Evolutionary conservation across 2,888 invertebrate genomes (phyloP).

Genomic region (Anthoptus insignis): DNA sequence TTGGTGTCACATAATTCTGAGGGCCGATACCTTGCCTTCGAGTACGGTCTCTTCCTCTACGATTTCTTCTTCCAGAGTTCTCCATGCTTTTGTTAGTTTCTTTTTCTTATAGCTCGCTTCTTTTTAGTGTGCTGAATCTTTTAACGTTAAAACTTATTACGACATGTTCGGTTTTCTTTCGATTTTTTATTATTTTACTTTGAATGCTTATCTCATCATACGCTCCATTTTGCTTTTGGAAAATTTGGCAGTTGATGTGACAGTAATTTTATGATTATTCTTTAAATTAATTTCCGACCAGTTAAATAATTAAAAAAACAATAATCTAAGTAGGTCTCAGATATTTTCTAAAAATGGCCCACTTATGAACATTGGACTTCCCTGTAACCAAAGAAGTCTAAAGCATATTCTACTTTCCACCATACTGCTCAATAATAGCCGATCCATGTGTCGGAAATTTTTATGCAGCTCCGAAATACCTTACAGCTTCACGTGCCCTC

Average conservation of each 20-base stretch:
- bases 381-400: no score
- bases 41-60: slow-evolving; percentile 58
- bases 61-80: slow-evolving; percentile 57
- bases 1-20: slow-evolving; percentile 11
- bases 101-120: background rate
- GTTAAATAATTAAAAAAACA: background rate
- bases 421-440: no score
- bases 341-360: no score
- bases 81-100: slow-evolving; percentile 63
- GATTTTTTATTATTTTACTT: background rate
- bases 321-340: no score
- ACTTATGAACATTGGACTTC: no score
- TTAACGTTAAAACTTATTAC: background rate
- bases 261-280: background rate
- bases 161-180: background rate
- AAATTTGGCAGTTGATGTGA: background rate
- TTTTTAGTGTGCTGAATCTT: slow-evolving; percentile 16
- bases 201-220: background rate
- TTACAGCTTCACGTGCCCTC: no score
- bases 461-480: no score
- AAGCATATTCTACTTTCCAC: no score
- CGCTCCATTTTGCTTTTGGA: slow-evolving; percentile 1
- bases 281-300: background rate
- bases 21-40: slow-evolving; percentile 38
- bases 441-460: no score